Conservation (phyloP, 1,140 invertebrate genomes). For the Venturia canescens region DNA sequence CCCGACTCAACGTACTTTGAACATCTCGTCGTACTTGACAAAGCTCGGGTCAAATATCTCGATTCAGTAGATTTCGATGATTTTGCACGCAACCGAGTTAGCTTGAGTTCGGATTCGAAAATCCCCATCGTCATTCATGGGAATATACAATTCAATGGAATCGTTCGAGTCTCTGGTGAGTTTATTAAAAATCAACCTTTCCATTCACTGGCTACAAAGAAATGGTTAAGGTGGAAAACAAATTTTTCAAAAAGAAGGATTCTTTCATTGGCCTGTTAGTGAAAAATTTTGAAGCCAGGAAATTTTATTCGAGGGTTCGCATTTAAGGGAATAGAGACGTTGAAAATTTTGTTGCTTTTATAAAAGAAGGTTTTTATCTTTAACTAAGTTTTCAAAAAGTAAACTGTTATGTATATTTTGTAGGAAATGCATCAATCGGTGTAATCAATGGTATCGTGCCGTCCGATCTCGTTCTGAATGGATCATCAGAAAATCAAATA, state of each 20-base stretch:
- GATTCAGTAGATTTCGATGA: slow-evolving; percentile 62
- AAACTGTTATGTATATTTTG: no score
- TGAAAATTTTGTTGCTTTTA: no score
- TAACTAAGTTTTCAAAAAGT: no score
- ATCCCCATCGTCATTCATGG: slow-evolving; percentile 44
- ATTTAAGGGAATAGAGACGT: no score
- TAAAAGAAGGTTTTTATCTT: no score
- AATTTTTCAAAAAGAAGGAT: no score
- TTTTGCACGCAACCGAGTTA: slow-evolving; percentile 61
- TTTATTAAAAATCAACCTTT: neutral
- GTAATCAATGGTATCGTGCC: slow-evolving; percentile 61
- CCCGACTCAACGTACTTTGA: slow-evolving; percentile 59
- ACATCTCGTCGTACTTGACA: slow-evolving; percentile 52
- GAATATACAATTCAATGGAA: slow-evolving; percentile 60
- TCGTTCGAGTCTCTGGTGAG: slow-evolving; percentile 58
- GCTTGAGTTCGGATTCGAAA: slow-evolving; percentile 57
- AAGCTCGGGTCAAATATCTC: slow-evolving; percentile 56
- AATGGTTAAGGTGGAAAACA: no score
- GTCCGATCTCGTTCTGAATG: slow-evolving; percentile 59
- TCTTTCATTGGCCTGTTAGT: no score
- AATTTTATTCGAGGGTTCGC: no score
- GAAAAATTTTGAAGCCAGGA: no score
- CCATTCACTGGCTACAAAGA: neutral
- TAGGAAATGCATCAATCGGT: slow-evolving; percentile 50
- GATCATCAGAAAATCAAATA: slow-evolving; percentile 49